Evolutionary conservation across 2,113 vertebrate genomes (phyloP).

Genomic region (Nestor notabilis): DNA sequence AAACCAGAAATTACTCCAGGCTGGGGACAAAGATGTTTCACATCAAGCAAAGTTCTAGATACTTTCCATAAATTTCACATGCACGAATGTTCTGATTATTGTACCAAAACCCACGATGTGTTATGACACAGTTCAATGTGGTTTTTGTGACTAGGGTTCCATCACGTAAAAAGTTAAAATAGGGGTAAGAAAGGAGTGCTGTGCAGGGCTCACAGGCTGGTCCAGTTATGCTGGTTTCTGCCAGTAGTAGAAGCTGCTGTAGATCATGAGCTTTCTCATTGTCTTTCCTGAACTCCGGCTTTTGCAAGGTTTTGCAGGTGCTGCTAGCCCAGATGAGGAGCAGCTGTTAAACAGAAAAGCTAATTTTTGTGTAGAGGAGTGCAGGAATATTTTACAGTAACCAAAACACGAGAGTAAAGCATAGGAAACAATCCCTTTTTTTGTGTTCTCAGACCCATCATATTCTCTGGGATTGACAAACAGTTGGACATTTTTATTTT

Average conservation of each 20-base stretch:
- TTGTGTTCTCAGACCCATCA: not conserved
- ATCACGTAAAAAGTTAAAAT: not conserved
- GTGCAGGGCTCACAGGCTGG: not conserved
- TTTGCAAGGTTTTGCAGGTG: not conserved
- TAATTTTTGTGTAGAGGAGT: not conserved
- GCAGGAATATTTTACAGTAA: not conserved
- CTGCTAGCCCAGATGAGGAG: not conserved
- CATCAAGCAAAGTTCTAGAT: not conserved
- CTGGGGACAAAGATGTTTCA: not conserved
- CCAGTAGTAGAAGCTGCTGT: not conserved
- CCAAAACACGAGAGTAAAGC: not conserved
- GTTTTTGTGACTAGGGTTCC: not conserved
- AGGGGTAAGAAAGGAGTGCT: not conserved
- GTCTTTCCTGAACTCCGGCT: not conserved
- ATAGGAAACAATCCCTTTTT: not conserved
- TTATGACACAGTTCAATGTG: not conserved
- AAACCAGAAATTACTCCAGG: not conserved
- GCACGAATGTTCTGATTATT: not conserved
- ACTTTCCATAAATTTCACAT: not conserved
- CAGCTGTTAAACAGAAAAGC: not conserved
- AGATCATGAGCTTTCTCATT: not conserved
- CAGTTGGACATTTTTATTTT: not conserved
- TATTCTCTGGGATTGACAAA: not conserved
- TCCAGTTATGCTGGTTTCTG: not conserved
- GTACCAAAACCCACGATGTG: not conserved